Base-by-base conservation (phyloP, 2,888 invertebrate genomes). In the Polia nebulosa region DNA sequence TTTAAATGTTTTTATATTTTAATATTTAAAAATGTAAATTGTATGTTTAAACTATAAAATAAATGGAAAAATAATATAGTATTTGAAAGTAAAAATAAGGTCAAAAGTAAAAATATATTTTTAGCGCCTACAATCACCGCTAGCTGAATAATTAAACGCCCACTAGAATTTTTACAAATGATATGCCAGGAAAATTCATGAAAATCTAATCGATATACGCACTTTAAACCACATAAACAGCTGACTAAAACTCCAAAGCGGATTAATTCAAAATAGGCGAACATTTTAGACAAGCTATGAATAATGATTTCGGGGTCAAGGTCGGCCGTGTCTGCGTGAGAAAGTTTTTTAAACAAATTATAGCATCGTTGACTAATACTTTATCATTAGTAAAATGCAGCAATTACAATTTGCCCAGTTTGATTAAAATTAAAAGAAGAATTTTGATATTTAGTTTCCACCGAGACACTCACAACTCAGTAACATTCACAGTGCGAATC, bases 231-330 rank as follows among this genome's bases (percentile, higher is more conserved):
- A n/a, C 13, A 1, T 57, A 60, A 41, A 57, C 39, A 39, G 20
- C 6, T 51, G 57, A 32, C 25, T 53, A 15, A 41, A 63, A 36
- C n/a, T 29, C 20, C 2, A 29, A 57, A 45, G 15, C 13, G 15
- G 41, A 51, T 55, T 73, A 72, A 47, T 22, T 63, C 55, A 36
- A 76, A 67, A 74, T 44, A 22, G 63, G 41, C 22, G 36, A 58
- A 78, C 75, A 79, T 60, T 55, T 20, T 36, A 44, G 62, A 61
- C 27, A 41, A 71, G 9, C n/a, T n/a, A 58, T 49, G 75, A 78
- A 63, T 76, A 51, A 67, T 60, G 32, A 56, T 76, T 60, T 60
- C 25, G 36, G 32, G 59, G 76, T 63, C 80, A 80, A 80, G 76
- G 70, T 49, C 56, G 27, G 7, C 6, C 11, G n/a, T 45, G 45